Conservation (phyloP, 2,888 invertebrate genomes). For the Blastobasis adustella region DNA sequence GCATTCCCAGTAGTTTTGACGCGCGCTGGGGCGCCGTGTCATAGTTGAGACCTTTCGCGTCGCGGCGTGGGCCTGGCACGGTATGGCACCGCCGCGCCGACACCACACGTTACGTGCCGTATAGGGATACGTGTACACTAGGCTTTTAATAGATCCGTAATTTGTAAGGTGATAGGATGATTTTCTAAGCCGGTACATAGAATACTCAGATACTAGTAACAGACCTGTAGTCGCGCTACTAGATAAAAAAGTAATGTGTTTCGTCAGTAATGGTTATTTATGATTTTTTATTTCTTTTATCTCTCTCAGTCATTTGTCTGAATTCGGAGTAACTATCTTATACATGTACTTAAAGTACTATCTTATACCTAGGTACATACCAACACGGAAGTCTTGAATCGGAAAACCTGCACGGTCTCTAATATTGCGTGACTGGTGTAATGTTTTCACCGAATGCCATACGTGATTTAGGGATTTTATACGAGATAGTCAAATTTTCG, state of each 20-base stretch:
- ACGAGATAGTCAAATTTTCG: slow-evolving; percentile 21
- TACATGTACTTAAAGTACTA: too few species aligned
- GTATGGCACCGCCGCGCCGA: slow-evolving; percentile 62
- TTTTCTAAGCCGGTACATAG: background rate
- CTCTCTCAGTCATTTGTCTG: too few species aligned
- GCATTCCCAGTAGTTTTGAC: slow-evolving; percentile 64
- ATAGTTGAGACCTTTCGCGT: slow-evolving; percentile 59
- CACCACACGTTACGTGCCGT: slow-evolving; percentile 49
- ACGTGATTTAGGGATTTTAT: slow-evolving; percentile 44
- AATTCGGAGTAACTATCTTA: too few species aligned
- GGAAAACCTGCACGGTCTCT: slow-evolving; percentile 24
- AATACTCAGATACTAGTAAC: background rate
- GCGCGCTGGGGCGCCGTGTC: slow-evolving; percentile 57
- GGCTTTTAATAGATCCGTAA: too few species aligned
- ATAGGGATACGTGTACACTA: slow-evolving; percentile 47
- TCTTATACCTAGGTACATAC: too few species aligned
- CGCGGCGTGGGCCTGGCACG: slow-evolving; percentile 58
- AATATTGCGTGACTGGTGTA: slow-evolving; percentile 41
- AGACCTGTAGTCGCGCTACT: too few species aligned
- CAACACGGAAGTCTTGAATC: too few species aligned
- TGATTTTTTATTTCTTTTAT: too few species aligned
- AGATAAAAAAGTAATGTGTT: too few species aligned
- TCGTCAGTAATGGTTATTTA: too few species aligned
- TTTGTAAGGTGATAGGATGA: too few species aligned
- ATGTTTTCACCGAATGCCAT: slow-evolving; percentile 37